Conservation (phyloP, 2,888 invertebrate species). For the Herminia tarsipennalis region DNA sequence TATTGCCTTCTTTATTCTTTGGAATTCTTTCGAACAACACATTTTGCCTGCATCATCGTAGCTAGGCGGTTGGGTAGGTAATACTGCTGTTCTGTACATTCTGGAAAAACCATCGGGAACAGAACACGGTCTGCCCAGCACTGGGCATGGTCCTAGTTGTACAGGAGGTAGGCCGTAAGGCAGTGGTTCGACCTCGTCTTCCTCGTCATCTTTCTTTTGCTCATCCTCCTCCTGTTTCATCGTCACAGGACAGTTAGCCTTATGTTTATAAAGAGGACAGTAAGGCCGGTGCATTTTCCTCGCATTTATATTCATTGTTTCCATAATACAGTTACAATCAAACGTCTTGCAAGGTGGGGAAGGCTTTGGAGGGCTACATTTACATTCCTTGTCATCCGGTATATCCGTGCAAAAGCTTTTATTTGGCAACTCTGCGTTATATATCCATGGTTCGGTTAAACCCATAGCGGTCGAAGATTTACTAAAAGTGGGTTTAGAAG, state of each 20-base stretch:
- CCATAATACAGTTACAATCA: conserved; percentile 72
- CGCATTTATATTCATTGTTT: conserved; percentile 54
- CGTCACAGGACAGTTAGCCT: conserved; percentile 69
- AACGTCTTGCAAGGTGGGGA: conserved; percentile 73
- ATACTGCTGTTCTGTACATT: conserved; percentile 72
- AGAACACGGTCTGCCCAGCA: conserved; percentile 74
- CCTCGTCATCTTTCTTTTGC: conserved; percentile 67
- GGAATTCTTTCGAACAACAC: conserved; percentile 78
- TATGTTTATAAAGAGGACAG: conserved; percentile 75
- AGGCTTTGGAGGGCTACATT: conserved; percentile 70
- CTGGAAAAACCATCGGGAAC: conserved; percentile 77
- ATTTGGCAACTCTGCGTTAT: conserved; percentile 34
- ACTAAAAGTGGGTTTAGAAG: conserved; percentile 22
- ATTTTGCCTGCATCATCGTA: conserved; percentile 76
- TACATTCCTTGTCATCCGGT: conserved; percentile 70
- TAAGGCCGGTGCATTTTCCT: conserved; percentile 72
- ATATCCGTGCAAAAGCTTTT: conserved; percentile 58
- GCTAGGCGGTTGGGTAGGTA: conserved; percentile 66
- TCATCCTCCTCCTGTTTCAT: conserved; percentile 64
- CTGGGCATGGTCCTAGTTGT: conserved; percentile 77
- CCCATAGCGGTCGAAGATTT: conserved; percentile 37
- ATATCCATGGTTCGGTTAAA: conserved; percentile 40
- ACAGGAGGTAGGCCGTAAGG: conserved; percentile 79
- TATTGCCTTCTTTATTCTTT: conserved; percentile 76
- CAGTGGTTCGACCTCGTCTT: conserved; percentile 68